A percentile compares a stretch with the other conserved stretches of the same genome.
Evolutionary conservation across 2,113 vertebrate genomes (phyloP).

Genomic region (Hippocampus abdominalis): DNA sequence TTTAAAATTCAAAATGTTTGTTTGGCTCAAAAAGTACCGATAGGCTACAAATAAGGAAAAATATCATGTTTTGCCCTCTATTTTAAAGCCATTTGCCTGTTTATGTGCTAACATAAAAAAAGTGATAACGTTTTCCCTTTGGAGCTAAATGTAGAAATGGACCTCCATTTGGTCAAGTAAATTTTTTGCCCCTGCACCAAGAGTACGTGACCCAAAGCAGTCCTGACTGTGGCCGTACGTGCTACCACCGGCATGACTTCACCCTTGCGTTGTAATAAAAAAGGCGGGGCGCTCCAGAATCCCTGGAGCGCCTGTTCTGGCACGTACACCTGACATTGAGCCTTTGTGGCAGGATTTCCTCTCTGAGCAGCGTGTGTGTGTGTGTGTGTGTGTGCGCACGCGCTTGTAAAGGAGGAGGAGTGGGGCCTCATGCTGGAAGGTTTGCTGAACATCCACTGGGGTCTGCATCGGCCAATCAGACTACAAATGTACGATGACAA

Average conservation of each 20-base stretch:
- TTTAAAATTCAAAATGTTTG: background rate
- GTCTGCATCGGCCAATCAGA: constrained; percentile 88
- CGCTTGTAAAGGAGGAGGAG: constrained; percentile 84
- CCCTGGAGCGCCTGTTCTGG: constrained; percentile 34
- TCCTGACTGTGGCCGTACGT: constrained; percentile 11
- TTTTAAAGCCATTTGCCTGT: background rate
- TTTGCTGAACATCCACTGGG: constrained; percentile 95
- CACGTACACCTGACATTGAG: constrained; percentile 72
- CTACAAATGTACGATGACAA: constrained; percentile 96
- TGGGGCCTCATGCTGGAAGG: constrained; percentile 88
- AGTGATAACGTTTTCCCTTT: background rate
- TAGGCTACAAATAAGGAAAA: no score
- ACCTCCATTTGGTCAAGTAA: background rate
- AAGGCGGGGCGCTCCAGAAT: constrained; percentile 10
- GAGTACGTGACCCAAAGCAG: constrained; percentile 59
- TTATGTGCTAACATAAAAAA: background rate
- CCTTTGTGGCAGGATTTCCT: constrained; percentile 70
- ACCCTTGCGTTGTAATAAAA: constrained; percentile 21
- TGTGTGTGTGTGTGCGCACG: constrained; percentile 23
- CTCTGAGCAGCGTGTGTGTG: constrained; percentile 16
- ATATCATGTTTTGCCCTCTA: background rate
- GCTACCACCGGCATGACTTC: constrained; percentile 54
- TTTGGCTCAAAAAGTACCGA: background rate
- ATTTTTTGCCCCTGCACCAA: background rate
- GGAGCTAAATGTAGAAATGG: constrained; percentile 25